Conservation (phyloP, 2,113 vertebrate genomes). For the Coreoperca whiteheadi region DNA sequence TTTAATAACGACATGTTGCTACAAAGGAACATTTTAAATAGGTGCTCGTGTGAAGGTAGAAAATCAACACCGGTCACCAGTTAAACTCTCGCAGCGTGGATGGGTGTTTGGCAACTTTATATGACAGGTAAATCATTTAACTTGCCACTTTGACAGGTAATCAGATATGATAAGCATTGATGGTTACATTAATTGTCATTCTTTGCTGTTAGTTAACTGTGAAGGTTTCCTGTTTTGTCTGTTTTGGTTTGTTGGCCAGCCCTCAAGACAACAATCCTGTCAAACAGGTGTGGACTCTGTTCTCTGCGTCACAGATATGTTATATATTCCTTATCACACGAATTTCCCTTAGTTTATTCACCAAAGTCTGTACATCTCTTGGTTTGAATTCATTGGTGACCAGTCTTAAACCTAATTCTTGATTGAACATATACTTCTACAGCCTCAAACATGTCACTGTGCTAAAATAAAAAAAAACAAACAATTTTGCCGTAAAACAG, state of each 20-base stretch:
- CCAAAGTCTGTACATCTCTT: not conserved
- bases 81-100: not conserved
- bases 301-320: not conserved
- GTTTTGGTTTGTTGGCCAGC: not conserved
- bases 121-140: not conserved
- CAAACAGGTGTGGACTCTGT: not conserved
- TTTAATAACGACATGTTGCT: not conserved
- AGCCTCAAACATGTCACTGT: not conserved
- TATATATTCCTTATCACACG: no score
- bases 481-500: not conserved
- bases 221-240: not conserved
- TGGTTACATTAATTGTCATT: not conserved
- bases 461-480: not conserved
- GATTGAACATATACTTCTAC: not conserved
- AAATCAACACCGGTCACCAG: no score
- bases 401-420: not conserved
- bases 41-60: not conserved
- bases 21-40: not conserved
- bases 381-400: not conserved
- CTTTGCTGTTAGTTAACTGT: not conserved
- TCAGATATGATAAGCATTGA: not conserved
- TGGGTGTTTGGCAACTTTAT: not conserved
- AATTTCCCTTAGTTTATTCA: not conserved
- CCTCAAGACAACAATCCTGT: constrained; percentile 8
- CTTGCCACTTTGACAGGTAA: not conserved